These are phyloP conservation scores for Atta cephalotes DNA, from an alignment of 1,140 invertebrate genomes.

Conservation along the genomic window DNA sequence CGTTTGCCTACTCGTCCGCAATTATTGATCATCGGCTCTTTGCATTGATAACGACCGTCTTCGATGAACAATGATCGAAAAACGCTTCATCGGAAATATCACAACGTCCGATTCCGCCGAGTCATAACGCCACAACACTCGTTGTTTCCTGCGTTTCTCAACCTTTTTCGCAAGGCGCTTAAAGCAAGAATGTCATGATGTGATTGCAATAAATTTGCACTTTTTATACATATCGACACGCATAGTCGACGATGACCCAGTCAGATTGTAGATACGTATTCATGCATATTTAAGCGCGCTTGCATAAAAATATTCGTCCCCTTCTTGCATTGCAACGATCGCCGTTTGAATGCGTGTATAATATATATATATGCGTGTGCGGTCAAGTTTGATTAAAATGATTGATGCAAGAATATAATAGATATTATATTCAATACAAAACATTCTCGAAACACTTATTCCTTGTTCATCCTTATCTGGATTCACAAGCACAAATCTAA, in stretches of 20 bases:
- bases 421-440: neutral
- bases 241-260: constrained; percentile 19
- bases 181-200: neutral
- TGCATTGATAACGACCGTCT: neutral
- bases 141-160: constrained; percentile 5
- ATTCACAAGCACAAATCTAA: neutral
- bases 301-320: neutral
- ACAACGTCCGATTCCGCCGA: constrained; percentile 14
- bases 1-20: too few relatives aligned
- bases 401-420: neutral
- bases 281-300: constrained; percentile 34
- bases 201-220: constrained; percentile 34
- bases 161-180: neutral
- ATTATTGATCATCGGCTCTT: neutral
- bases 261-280: constrained; percentile 14
- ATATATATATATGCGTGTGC: too few relatives aligned
- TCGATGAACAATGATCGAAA: neutral
- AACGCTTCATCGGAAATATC: neutral
- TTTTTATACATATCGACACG: constrained; percentile 18
- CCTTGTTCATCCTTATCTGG: neutral
- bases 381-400: neutral
- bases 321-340: neutral
- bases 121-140: neutral
- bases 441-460: neutral
- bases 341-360: neutral